A percentile compares a stretch with the other conserved stretches of the same genome.
Evolutionary conservation across 2,113 vertebrate species (phyloP).

Genomic region (Sporophila hypoxantha): DNA sequence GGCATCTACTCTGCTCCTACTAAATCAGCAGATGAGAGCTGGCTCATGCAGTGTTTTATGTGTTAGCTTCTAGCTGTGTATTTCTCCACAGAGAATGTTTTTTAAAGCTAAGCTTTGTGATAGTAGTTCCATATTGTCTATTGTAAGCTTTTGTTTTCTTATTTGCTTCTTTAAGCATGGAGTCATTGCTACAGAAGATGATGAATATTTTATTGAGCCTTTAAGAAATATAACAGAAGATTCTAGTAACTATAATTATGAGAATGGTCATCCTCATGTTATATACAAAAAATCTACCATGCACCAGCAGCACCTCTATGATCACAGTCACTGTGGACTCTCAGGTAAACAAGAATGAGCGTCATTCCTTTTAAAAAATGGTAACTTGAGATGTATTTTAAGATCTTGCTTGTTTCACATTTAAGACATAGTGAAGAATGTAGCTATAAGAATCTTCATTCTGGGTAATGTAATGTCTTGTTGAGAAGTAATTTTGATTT

Average conservation of each 20-base stretch:
- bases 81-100: neutral
- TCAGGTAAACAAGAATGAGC: slow-evolving; percentile 78
- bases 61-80: neutral
- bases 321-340: slow-evolving; percentile 89
- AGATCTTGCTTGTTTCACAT: neutral
- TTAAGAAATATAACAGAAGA: slow-evolving; percentile 88
- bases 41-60: neutral
- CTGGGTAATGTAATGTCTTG: neutral
- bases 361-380: neutral
- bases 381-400: neutral
- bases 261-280: slow-evolving; percentile 92
- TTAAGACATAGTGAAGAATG: neutral
- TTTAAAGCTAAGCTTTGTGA: neutral
- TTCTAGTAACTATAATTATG: slow-evolving; percentile 81
- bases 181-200: slow-evolving; percentile 96
- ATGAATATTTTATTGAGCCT: slow-evolving; percentile 98
- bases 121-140: neutral
- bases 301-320: slow-evolving; percentile 79
- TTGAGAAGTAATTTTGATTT: neutral
- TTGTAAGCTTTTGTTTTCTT: neutral
- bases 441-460: neutral
- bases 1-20: neutral
- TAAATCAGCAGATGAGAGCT: neutral
- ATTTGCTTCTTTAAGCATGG: slow-evolving; percentile 81
- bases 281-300: slow-evolving; percentile 97